Evolutionary conservation across 2,888 invertebrate species (phyloP).

Genomic region (Macropis europaea): DNA sequence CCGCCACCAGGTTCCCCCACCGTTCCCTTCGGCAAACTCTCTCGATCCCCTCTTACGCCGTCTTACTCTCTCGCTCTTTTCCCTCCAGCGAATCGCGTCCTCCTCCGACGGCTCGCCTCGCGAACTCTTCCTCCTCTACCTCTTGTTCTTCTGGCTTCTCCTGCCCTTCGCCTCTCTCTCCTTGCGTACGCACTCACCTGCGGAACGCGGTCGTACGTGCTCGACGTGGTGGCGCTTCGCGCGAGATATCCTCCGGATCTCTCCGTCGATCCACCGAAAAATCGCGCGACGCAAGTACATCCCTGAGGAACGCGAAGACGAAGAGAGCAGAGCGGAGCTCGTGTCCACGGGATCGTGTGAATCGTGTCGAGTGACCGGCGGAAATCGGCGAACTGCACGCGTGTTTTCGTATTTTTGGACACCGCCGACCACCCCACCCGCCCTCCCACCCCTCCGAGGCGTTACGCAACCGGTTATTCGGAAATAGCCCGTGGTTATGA

Average conservation of each 20-base stretch:
- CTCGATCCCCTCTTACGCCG: conserved; percentile 31
- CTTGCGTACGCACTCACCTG: conserved; percentile 68
- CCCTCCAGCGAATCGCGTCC: conserved; percentile 20
- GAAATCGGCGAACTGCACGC: not conserved
- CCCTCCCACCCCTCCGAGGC: conserved; percentile 28
- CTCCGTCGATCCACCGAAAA: conserved; percentile 11
- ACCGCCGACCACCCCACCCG: not conserved
- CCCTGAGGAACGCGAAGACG: too few species aligned
- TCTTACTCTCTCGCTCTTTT: conserved; percentile 28
- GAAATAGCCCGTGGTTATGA: conserved; percentile 74
- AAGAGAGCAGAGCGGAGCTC: too few species aligned
- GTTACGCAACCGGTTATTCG: conserved; percentile 74
- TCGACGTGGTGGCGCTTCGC: conserved; percentile 64
- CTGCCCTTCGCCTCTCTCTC: conserved; percentile 53
- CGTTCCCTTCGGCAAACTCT: conserved; percentile 52
- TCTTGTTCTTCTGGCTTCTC: conserved; percentile 36
- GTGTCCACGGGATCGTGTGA: too few species aligned
- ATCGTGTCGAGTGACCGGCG: too few species aligned
- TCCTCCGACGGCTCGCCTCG: conserved; percentile 31
- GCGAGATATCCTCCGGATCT: conserved; percentile 23
- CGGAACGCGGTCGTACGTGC: conserved; percentile 69
- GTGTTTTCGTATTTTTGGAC: not conserved
- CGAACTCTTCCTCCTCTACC: conserved; percentile 35
- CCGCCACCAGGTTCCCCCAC: conserved; percentile 39
- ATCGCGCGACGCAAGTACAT: too few species aligned